Percentiles rank a stretch among this genome's conserved stretches.
Conservation (phyloP, 2,888 invertebrate species). For the Boloria euphrosyne region DNA sequence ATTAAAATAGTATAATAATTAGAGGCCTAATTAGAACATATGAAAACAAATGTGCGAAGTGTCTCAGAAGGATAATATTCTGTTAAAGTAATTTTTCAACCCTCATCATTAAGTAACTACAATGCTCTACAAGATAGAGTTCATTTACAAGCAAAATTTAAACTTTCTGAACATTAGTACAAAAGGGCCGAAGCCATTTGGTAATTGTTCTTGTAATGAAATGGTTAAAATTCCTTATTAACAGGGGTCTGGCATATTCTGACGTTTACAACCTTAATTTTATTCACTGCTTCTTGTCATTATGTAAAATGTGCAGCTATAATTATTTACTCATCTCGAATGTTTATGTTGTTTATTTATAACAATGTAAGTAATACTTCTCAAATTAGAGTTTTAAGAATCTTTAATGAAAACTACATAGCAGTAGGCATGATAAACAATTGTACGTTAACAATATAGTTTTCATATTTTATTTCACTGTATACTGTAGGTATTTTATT, state of each 20-base stretch:
- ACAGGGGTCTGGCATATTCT: constrained; percentile 2
- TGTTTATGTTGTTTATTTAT: too few relatives aligned
- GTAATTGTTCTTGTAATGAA: constrained; percentile 21
- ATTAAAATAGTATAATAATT: neutral
- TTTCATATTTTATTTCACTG: too few relatives aligned
- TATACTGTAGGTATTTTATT: too few relatives aligned
- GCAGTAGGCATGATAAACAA: too few relatives aligned
- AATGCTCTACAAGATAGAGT: neutral
- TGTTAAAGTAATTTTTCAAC: neutral
- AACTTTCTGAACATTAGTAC: constrained; percentile 1
- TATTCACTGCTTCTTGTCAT: neutral
- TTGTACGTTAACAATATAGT: too few relatives aligned
- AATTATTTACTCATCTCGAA: too few relatives aligned
- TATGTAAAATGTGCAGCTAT: neutral
- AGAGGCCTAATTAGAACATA: neutral
- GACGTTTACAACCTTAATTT: constrained; percentile 3
- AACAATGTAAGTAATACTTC: too few relatives aligned
- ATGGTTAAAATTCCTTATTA: constrained; percentile 18
- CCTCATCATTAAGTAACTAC: constrained; percentile 4
- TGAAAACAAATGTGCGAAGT: neutral
- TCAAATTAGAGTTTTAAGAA: neutral
- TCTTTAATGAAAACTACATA: constrained; percentile 13
- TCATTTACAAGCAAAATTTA: constrained; percentile 6
- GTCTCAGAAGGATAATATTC: neutral
- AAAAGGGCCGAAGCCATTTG: constrained; percentile 7